Percentiles rank a stretch among this genome's conserved stretches.
These are phyloP conservation scores for Cyprichromis sp. DNA, from an alignment of 2,113 vertebrate genomes.

Conservation along the genomic window DNA sequence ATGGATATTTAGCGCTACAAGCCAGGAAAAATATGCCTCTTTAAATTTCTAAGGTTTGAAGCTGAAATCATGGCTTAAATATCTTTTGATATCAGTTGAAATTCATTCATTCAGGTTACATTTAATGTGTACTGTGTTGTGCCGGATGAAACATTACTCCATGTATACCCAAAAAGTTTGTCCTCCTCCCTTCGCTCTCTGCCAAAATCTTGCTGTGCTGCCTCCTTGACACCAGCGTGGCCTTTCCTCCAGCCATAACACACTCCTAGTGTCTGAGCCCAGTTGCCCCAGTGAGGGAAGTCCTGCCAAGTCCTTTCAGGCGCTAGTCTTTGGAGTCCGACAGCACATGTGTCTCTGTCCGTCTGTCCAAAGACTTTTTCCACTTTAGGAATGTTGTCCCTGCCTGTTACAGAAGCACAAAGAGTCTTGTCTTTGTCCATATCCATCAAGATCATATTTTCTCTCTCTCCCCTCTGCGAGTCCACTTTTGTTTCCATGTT, in stretches of 20 bases:
- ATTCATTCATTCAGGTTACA: not conserved
- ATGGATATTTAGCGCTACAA: not conserved
- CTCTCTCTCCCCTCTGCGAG: not conserved
- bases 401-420: slow-evolving; percentile 37
- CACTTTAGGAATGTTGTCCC: slow-evolving; percentile 49
- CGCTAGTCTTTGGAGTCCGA: slow-evolving; percentile 25
- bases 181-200: not conserved
- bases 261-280: slow-evolving; percentile 38
- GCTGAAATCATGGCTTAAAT: not conserved
- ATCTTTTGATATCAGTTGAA: not conserved
- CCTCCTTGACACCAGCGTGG: not conserved
- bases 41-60: not conserved
- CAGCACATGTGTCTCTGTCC: slow-evolving; percentile 45
- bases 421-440: slow-evolving; percentile 40
- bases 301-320: slow-evolving; percentile 45
- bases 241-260: slow-evolving; percentile 42
- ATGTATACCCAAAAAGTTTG: not conserved
- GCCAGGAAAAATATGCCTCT: not conserved
- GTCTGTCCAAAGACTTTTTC: slow-evolving; percentile 45
- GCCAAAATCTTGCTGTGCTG: not conserved
- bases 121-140: not conserved
- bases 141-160: not conserved
- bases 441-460: slow-evolving; percentile 22
- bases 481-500: not conserved
- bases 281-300: slow-evolving; percentile 36